Evolutionary conservation across 92 coral and sea anemone species (phyloP), one percentile per base, ranked within the genome.

Genomic region (Palythoa heliodiscus): DNA sequence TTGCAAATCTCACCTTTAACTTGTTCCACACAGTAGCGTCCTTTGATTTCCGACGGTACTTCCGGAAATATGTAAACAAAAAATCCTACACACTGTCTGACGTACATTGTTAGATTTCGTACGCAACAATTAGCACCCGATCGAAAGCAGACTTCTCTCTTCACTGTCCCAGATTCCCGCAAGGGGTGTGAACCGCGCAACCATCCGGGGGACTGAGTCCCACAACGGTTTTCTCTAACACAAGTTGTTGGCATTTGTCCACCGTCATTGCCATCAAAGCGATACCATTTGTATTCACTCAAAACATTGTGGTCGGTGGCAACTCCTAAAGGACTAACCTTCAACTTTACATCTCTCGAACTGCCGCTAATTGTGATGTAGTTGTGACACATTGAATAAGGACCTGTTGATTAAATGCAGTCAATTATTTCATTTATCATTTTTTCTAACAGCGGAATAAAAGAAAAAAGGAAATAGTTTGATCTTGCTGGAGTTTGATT

Each of bases 301-400:
- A 72, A n/a, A 39, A 72, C 40, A 38, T 72, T 72, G 55, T 72
- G 77, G 77, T 72, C 77, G 15, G 54, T 55, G 40, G 77, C 55
- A 7, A 72, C 19, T 39, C 38, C 23, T 78, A 43, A 8, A 60
- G 37, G 54, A 2, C 40, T 78, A 25, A 60, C 23, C 11, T 37
- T 38, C 16, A 9, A 9, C 6, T 13, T 15, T 15, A 61, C 17
- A n/a, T n/a, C 16, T 13, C 83, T 60, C 39, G 83, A 60, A 14
- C 23, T 40, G 24, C 47, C 71, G 20, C 38, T 39, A 15, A 78
- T 78, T 54, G 71, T 25, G 29, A 58, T 24, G 83, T 78, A 61
- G 71, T 78, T 78, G 71, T 58, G 67, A n/a, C 83, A 78, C 83
- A 78, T 78, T 17, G 83, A 78, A 14, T 78, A 78, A 2, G 71